Evolutionary conservation across 2,113 vertebrate species (phyloP).

Genomic region (Stercorarius parasiticus): DNA sequence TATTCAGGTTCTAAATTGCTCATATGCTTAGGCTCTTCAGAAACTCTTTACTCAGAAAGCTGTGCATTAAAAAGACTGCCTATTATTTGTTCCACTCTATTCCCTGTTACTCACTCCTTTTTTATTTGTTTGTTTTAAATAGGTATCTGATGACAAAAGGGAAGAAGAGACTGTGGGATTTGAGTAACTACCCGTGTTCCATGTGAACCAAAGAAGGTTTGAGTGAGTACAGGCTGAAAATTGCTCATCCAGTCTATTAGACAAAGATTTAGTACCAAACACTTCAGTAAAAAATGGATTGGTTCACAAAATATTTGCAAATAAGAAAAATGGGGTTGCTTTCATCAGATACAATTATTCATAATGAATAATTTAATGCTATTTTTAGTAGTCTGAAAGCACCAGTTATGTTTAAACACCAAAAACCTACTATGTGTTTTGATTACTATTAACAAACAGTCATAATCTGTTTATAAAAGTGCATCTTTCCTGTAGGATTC

Average conservation of each 20-base stretch:
- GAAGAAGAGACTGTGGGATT: neutral
- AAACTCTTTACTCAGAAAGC: neutral
- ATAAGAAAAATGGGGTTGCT: neutral
- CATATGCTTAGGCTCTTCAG: neutral
- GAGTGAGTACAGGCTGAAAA: neutral
- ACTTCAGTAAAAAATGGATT: neutral
- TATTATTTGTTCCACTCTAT: neutral
- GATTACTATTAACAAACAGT: neutral
- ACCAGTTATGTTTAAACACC: neutral
- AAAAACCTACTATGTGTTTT: neutral
- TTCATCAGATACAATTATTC: neutral
- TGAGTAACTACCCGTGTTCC: neutral
- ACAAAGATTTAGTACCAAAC: neutral
- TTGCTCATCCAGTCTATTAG: neutral
- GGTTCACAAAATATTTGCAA: neutral
- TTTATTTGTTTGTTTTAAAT: neutral
- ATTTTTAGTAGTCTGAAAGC: neutral
- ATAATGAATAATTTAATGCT: neutral
- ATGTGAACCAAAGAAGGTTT: neutral
- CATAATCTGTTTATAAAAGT: neutral
- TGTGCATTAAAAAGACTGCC: neutral
- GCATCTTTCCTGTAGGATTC: neutral
- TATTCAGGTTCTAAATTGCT: neutral
- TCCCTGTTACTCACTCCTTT: neutral
- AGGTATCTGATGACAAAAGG: neutral